Evolutionary conservation across 2,113 vertebrate species (phyloP).

Genomic region (Monarcha castaneiventris): DNA sequence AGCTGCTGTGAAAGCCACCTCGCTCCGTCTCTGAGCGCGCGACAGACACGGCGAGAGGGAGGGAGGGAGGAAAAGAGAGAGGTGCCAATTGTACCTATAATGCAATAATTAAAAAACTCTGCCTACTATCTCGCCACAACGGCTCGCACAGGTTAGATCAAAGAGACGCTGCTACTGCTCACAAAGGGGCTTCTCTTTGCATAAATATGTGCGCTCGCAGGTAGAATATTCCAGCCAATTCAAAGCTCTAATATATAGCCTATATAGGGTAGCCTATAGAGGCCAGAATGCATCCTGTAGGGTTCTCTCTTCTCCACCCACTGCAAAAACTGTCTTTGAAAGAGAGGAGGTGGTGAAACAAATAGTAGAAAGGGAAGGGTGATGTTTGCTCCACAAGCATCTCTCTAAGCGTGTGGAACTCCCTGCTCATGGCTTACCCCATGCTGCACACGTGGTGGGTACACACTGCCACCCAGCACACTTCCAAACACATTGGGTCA

Average conservation of each 20-base stretch:
- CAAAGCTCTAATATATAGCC: neutral
- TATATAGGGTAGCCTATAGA: neutral
- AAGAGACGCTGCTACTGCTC: constrained; percentile 28
- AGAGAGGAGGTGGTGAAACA: neutral
- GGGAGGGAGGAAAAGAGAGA: constrained; percentile 55
- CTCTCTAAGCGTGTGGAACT: neutral
- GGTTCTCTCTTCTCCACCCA: neutral
- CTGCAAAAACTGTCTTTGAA: neutral
- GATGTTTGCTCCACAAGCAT: neutral
- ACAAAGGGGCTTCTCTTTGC: constrained; percentile 40
- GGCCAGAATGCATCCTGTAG: neutral
- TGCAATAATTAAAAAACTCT: constrained; percentile 67
- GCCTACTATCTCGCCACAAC: constrained; percentile 35
- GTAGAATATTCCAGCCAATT: neutral
- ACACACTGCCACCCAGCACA: neutral
- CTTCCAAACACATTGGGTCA: neutral
- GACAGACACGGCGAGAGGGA: constrained; percentile 37
- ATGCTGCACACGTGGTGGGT: accelerated
- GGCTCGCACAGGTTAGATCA: constrained; percentile 48
- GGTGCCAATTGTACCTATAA: constrained; percentile 66
- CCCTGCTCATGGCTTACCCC: neutral
- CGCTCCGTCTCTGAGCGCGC: constrained; percentile 67
- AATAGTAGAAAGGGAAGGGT: neutral
- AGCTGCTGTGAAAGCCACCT: constrained; percentile 84
- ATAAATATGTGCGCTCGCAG: neutral